These are phyloP conservation scores for Ganaspis sp. DNA, from an alignment of 1,140 invertebrate genomes.

Conservation along the genomic window DNA sequence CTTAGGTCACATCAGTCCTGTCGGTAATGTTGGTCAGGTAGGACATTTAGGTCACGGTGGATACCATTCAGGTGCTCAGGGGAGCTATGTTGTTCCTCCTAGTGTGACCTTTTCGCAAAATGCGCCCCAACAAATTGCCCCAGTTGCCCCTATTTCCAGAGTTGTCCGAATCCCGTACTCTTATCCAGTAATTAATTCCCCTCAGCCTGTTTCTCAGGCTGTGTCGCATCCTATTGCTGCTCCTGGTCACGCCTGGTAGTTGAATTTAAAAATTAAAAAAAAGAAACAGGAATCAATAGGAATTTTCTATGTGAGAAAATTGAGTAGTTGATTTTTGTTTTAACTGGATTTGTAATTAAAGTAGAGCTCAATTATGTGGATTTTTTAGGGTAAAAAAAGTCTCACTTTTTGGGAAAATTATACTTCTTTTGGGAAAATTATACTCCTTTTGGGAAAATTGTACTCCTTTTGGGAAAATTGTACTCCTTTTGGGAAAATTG, in stretches of 20 bases:
- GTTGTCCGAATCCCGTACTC: background rate
- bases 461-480: no score
- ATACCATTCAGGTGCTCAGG: background rate
- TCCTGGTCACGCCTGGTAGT: background rate
- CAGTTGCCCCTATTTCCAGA: background rate
- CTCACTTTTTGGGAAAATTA: no score
- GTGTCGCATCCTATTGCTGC: background rate
- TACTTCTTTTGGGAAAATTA: no score
- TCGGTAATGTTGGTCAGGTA: background rate
- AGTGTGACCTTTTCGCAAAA: conserved; percentile 15
- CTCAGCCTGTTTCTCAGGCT: background rate
- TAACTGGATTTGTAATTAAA: no score
- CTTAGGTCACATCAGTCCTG: background rate
- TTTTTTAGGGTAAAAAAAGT: no score
- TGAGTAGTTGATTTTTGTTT: no score
- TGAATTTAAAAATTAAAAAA: background rate
- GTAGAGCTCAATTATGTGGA: no score
- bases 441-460: no score
- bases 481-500: no score
- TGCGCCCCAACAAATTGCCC: background rate
- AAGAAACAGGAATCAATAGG: no score
- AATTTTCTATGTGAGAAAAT: no score
- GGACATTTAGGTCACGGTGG: background rate
- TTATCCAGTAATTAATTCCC: background rate
- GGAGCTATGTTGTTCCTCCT: background rate